Conservation (phyloP, 2,888 invertebrate species). For the Eurytoma adleriae region DNA sequence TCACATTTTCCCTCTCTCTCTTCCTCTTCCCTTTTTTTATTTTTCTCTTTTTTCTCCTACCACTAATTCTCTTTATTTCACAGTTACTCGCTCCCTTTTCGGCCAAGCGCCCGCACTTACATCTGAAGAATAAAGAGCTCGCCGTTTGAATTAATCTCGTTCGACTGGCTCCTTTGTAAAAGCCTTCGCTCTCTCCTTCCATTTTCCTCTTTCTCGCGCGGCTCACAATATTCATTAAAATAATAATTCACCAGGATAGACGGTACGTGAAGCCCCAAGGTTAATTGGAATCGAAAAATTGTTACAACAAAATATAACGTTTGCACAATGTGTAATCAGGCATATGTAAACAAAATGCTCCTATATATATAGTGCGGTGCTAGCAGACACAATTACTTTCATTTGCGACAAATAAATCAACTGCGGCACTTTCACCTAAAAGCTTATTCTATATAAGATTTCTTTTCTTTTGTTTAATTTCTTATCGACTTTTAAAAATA, state of each 20-base stretch:
- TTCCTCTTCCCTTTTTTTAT: neutral
- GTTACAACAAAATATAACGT: too few relatives aligned
- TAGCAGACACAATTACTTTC: too few relatives aligned
- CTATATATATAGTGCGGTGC: too few relatives aligned
- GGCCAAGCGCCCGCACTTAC: slow-evolving; percentile 17
- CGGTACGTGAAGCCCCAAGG: slow-evolving; percentile 61
- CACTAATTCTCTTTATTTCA: slow-evolving; percentile 24
- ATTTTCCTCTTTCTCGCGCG: slow-evolving; percentile 14
- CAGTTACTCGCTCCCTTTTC: slow-evolving; percentile 26
- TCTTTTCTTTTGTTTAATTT: too few relatives aligned
- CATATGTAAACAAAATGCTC: too few relatives aligned
- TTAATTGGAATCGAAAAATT: slow-evolving; percentile 71
- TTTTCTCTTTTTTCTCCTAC: neutral
- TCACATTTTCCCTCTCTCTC: slow-evolving; percentile 12
- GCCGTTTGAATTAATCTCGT: slow-evolving; percentile 70
- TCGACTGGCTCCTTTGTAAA: slow-evolving; percentile 70
- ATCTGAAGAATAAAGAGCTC: slow-evolving; percentile 43
- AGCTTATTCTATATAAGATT: too few relatives aligned
- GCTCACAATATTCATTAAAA: slow-evolving; percentile 46
- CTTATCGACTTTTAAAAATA: too few relatives aligned
- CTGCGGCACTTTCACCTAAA: too few relatives aligned
- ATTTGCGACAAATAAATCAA: too few relatives aligned
- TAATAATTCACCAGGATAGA: slow-evolving; percentile 32
- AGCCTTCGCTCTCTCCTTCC: slow-evolving; percentile 5
- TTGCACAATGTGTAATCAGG: too few relatives aligned